These are phyloP conservation scores for Geophilus truncorum DNA, from an alignment of 2,888 invertebrate genomes.

Conservation along the genomic window DNA sequence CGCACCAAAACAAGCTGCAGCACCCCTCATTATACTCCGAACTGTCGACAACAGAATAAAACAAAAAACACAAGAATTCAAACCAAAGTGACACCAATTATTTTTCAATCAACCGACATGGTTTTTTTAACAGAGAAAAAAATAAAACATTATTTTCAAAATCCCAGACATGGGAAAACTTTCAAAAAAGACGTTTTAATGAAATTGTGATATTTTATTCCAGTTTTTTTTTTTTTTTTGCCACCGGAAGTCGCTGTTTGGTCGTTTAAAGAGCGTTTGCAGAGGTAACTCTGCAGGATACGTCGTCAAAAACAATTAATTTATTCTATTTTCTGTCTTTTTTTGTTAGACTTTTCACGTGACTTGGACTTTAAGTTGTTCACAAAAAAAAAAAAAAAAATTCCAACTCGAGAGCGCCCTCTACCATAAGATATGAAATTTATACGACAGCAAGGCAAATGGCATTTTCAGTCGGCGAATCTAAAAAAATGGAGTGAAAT, in stretches of 20 bases:
- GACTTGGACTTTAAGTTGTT: too few relatives aligned
- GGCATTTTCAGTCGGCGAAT: constrained; percentile 14
- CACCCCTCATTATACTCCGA: not conserved
- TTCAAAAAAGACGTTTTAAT: too few relatives aligned
- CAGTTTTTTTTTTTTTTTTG: too few relatives aligned
- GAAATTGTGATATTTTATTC: too few relatives aligned
- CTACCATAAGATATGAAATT: not conserved
- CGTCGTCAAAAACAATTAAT: too few relatives aligned
- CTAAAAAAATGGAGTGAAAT: constrained; percentile 1
- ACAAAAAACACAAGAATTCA: too few relatives aligned
- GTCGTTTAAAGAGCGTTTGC: too few relatives aligned
- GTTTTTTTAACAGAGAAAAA: not conserved
- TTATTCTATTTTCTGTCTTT: too few relatives aligned
- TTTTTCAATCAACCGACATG: not conserved
- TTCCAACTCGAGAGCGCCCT: not conserved
- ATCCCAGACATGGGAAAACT: too few relatives aligned
- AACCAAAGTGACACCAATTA: constrained; percentile 18
- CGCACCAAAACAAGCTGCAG: not conserved
- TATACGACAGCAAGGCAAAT: constrained; percentile 23
- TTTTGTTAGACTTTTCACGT: too few relatives aligned
- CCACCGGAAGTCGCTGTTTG: too few relatives aligned
- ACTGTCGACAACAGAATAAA: not conserved
- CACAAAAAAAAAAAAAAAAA: not conserved
- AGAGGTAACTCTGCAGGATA: too few relatives aligned
- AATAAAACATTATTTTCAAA: not conserved